Conservation (phyloP, 2,797 vertebrate species). For the Gallinago solitaria region DNA sequence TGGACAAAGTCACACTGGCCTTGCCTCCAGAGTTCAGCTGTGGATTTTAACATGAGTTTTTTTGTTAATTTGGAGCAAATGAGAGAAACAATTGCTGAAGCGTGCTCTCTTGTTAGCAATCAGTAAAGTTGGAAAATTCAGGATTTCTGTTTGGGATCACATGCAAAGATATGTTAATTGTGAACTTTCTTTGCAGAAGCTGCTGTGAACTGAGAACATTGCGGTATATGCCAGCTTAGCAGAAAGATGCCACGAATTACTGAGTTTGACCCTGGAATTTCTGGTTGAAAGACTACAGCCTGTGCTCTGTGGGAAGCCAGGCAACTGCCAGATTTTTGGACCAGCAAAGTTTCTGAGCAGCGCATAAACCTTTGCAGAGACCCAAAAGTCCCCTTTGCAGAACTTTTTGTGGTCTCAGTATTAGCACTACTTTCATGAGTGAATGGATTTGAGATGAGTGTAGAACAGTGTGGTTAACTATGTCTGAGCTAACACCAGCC, state of each 20-base stretch:
- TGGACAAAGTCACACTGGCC: background rate
- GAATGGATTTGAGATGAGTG: background rate
- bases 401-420: background rate
- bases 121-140: background rate
- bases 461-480: background rate
- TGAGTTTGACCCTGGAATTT: background rate
- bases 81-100: background rate
- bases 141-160: background rate
- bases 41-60: rapidly evolving
- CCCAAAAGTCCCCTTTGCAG: background rate
- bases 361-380: background rate
- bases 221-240: background rate
- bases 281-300: background rate
- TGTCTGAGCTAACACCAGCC: background rate
- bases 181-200: background rate
- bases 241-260: background rate
- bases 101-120: background rate
- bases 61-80: background rate
- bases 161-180: background rate
- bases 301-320: background rate
- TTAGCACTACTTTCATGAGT: background rate
- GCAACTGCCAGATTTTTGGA: background rate
- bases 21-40: background rate
- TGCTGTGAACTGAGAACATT: background rate
- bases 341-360: background rate